These are phyloP conservation scores for Opisthograptis luteolata DNA, from an alignment of 2,888 invertebrate species.

Conservation along the genomic window DNA sequence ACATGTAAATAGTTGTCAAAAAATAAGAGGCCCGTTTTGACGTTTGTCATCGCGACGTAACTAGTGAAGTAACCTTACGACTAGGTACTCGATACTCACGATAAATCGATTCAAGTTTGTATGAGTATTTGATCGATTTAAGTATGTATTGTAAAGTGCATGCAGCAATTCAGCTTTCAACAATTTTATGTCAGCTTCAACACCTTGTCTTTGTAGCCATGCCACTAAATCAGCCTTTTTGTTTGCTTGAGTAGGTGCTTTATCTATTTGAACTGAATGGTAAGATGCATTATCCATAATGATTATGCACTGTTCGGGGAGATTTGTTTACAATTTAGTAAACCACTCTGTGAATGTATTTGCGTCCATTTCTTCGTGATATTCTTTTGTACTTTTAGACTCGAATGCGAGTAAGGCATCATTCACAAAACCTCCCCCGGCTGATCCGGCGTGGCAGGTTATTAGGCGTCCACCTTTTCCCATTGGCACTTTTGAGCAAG, in stretches of 20 bases:
- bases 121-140: no score
- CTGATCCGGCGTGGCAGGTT: constrained; percentile 16
- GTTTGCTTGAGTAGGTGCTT: background rate
- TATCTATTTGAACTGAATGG: background rate
- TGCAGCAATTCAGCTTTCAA: background rate
- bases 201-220: background rate
- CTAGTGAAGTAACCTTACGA: background rate
- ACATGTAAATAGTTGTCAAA: no score
- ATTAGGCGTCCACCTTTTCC: constrained; percentile 13
- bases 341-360: constrained; percentile 1
- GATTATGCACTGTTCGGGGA: background rate
- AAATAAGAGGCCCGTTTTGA: no score
- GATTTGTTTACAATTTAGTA: background rate
- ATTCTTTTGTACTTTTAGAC: constrained; percentile 1
- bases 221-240: background rate
- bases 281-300: no score
- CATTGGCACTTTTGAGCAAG: background rate
- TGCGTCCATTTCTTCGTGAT: constrained; percentile 5
- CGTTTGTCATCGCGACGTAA: background rate
- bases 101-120: no score
- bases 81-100: no score
- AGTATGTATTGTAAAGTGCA: background rate
- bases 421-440: constrained; percentile 9
- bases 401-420: background rate
- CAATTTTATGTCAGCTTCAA: background rate